Evolutionary conservation across 1,140 invertebrate genomes (phyloP), one percentile per base, ranked within the genome.

Genomic region (Orussus abietinus): DNA sequence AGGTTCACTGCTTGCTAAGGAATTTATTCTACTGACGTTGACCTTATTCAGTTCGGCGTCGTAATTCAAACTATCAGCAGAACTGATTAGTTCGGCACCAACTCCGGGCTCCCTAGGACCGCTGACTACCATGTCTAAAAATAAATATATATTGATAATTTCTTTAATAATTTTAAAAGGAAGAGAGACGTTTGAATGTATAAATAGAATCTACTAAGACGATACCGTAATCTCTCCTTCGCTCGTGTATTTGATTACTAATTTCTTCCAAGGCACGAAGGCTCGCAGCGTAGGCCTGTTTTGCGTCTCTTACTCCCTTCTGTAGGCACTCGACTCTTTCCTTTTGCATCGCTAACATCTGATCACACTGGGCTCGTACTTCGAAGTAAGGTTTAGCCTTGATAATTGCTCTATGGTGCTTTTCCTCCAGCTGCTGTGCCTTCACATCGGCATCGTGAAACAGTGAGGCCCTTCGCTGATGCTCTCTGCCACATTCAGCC

Each of bases 331-430:
- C 82, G 4, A 96, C 89, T 51, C 83, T 79, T 38, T 84, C 82
- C 61, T 94, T 94, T 62, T 94, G 89, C 1, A 86, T 83, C 57
- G 88, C 88, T 47, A 96, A 69, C 51, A 89, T 84, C 48, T 91
- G 83, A 64, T 95, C 89, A 47, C 90, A 90, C 4, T 88, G 81
- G 26, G 84, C 81, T 65, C 92, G 93, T 69, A 92, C 83, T 61
- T 95, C 91, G 64, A 94, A 95, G 64, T 94, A 95, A 1, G 90
- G 89, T 37, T 90, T 86, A 51, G 83, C 88, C 72, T 86, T 92
- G n/a, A 80, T 74, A 18, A 93, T 90, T 51, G 83, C 83, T 35
- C 82, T 79, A 51, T 82, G 83, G 28, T 89, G 77, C 48, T 84
- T 84, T 53, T 88, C 86, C 61, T 91, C 86, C 15, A 90, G 62